Evolutionary conservation across 1,140 invertebrate species (phyloP), one percentile per base, ranked within the genome.

Genomic region (Bombus balteatus): DNA sequence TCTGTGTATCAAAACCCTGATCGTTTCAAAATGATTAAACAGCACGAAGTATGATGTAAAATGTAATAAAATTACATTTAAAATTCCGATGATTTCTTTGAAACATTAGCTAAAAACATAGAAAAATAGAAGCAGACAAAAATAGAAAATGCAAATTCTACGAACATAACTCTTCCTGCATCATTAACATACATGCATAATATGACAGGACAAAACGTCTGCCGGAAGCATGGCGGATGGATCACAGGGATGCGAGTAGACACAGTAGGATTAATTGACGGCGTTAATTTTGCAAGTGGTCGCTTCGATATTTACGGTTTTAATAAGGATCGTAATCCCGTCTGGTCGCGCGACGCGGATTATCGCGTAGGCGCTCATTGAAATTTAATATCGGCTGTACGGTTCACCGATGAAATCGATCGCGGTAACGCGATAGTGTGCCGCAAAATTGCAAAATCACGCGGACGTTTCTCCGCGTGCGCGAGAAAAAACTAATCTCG

Each of bases 231-330:
- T 10, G 12, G 1, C 1, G 22, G 22, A n/a, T 41, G n/a, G 65
- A 53, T 53, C 47, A 53, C 18, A 22, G 47, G 47, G 47, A 66
- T 32, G n/a, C 62, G 47, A 71, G 82, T 39, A 82, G 15, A 41
- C 37, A 28, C 72, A 72, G 34, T 22, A 39, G 57, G 34, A 79
- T 88, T 77, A 88, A 88, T 78, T 57, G 53, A 22, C 34, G 43
- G 66, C 25, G 74, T 81, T 73, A 66, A 57, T 86, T 62, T 76
- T 77, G 62, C 78, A 34, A 72, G 65, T 47, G 57, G 47, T n/a
- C n/a, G 88, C 88, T 65, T 88, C 62, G 68, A 89, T 89, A 87
- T 89, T 89, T 89, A 89, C 81, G 39, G 65, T 81, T 89, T 86
- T 80, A 89, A 89, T 89, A 89, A 89, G 88, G 80, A 86, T 59